phyloP scores from a whole-genome alignment of 1,140 invertebrate species.

The Ceratina australensis region DNA sequence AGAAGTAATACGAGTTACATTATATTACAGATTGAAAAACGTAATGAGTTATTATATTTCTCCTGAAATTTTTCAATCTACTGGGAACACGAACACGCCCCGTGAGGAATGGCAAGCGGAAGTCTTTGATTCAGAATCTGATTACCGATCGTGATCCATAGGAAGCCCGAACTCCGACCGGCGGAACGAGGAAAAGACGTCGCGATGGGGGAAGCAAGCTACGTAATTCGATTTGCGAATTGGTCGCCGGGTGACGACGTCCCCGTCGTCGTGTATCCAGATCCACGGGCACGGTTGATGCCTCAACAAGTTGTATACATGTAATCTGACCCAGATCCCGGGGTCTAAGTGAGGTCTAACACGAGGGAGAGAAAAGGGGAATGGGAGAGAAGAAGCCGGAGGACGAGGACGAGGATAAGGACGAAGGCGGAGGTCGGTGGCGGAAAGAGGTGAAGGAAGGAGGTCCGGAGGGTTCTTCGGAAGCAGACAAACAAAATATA shows the following conservation, averaged over 20 bases:
- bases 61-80: no score
- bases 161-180: not conserved
- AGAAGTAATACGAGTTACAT: no score
- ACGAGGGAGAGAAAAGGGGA: slow-evolving; percentile 55
- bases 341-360: slow-evolving; percentile 70
- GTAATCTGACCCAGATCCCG: slow-evolving; percentile 74
- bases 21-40: no score
- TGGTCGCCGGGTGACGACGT: slow-evolving; percentile 41
- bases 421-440: slow-evolving; percentile 18
- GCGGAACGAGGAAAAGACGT: not conserved
- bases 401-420: slow-evolving; percentile 11
- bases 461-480: slow-evolving; percentile 65
- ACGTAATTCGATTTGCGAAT: slow-evolving; percentile 63
- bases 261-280: slow-evolving; percentile 22
- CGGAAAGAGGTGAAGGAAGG: slow-evolving; percentile 40
- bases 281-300: slow-evolving; percentile 53
- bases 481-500: slow-evolving; percentile 75
- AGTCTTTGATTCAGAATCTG: not conserved
- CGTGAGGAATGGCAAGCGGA: not conserved
- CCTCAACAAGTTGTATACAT: slow-evolving; percentile 73
- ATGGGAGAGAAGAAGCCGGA: slow-evolving; percentile 31
- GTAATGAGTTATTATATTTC: no score
- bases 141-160: not conserved
- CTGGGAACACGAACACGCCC: no score
- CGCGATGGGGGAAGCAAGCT: slow-evolving; percentile 15